Percentiles rank a stretch among this genome's conserved stretches.
These are phyloP conservation scores for Axis porcinus DNA, from an alignment of 2,113 vertebrate genomes.

Conservation along the genomic window DNA sequence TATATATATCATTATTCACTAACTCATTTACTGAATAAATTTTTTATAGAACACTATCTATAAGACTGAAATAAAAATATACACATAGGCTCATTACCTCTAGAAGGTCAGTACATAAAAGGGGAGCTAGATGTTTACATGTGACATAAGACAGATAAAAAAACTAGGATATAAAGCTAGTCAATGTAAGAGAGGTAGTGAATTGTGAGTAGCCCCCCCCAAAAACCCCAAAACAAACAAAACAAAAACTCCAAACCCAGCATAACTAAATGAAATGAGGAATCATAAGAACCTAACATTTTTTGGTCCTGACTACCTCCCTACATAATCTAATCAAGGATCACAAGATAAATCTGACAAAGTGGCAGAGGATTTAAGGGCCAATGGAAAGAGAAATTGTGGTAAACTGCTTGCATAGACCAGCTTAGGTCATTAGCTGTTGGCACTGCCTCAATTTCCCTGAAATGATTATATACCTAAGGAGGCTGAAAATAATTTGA, in stretches of 20 bases:
- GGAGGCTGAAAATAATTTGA: background rate
- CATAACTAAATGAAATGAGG: background rate
- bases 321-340: background rate
- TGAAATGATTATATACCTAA: background rate
- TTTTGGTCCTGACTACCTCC: background rate
- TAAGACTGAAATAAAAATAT: background rate
- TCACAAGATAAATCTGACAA: background rate
- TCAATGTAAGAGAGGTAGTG: slow-evolving; percentile 39
- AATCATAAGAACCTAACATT: background rate
- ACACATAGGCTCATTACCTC: background rate
- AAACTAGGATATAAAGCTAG: slow-evolving; percentile 4
- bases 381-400: background rate
- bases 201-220: background rate
- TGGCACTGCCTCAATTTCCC: background rate
- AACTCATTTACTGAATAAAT: background rate
- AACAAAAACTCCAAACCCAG: background rate
- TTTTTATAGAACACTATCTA: background rate
- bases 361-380: background rate
- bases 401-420: background rate
- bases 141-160: background rate
- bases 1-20: background rate
- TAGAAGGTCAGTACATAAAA: slow-evolving; percentile 10
- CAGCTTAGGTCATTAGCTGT: background rate
- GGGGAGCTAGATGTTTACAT: background rate
- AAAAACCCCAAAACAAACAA: background rate